Conservation (phyloP, 1,140 invertebrate species). For the Drosophila carrolli region DNA sequence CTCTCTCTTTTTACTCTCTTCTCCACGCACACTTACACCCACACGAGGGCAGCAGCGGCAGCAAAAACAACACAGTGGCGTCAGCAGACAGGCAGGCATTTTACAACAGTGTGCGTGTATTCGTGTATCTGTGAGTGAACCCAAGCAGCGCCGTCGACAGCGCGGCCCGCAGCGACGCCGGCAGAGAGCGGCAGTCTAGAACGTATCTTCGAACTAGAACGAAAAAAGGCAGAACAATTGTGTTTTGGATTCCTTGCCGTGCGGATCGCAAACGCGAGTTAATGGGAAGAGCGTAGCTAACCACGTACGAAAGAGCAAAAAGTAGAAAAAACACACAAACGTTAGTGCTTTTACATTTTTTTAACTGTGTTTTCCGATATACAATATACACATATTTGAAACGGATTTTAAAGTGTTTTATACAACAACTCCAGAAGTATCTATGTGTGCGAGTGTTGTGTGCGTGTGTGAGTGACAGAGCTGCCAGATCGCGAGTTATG, state of each 20-base stretch:
- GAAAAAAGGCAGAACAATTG: constrained; percentile 81
- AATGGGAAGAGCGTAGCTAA: constrained; percentile 32
- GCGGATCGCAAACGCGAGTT: constrained; percentile 76
- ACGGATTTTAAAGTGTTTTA: constrained; percentile 11
- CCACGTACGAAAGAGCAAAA: constrained; percentile 19
- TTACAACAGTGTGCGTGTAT: constrained; percentile 1
- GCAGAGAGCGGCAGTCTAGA: constrained; percentile 71
- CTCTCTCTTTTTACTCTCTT: background rate
- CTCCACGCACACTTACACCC: constrained; percentile 2
- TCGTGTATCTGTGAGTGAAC: constrained; percentile 35
- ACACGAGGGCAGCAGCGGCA: constrained; percentile 8
- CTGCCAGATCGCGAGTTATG: constrained; percentile 79
- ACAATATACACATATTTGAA: constrained; percentile 1
- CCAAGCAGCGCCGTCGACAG: constrained; percentile 24
- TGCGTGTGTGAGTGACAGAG: constrained; percentile 47
- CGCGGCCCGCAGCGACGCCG: constrained; percentile 26
- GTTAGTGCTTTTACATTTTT: constrained; percentile 18
- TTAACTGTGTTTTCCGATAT: constrained; percentile 25
- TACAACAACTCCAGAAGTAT: constrained; percentile 10
- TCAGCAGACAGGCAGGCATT: constrained; percentile 37
- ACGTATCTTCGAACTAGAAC: constrained; percentile 82
- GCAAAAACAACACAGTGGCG: constrained; percentile 18
- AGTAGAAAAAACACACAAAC: constrained; percentile 16
- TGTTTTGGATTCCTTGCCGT: constrained; percentile 83
- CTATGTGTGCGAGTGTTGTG: constrained; percentile 32